Base-by-base conservation (phyloP, 2,888 invertebrate genomes). In the Carterocephalus palaemon region DNA sequence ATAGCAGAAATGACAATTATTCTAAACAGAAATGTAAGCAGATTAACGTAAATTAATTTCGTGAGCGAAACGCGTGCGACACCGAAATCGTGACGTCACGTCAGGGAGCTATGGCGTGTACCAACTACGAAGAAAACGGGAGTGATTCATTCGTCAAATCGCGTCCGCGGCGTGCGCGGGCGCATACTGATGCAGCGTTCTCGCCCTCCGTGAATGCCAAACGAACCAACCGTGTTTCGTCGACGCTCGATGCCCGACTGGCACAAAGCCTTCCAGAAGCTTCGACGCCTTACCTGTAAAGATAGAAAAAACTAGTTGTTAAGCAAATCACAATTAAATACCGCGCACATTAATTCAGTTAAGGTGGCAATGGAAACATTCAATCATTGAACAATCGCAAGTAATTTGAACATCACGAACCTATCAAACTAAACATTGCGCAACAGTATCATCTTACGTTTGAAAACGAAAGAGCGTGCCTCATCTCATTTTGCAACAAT, bases 51-150 rank as follows among this genome's bases (percentile, higher is more conserved):
- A 72, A 69, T 69, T 33, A 67, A 75, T 77, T 74, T 75, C 62
- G 70, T 74, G 71, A 75, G 67, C 60, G 47, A 46, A 49, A 73
- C 73, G 75, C 83, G 82, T 82, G 84, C 79, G 76, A 78, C 80
- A 73, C 56, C 56, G 49, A 59, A 68, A 63, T 83, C 85, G 84
- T 85, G 85, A 82, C 81, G 82, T 84, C 85, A 84, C 83, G 81
- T 76, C 62, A 57, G 60, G 66, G 52, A 51, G 54, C 41, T 9
- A 47, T 47, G 47, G 52, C 56, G 63, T 38, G 26, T 33, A 19
- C 4, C 3, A 46, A 43, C 51, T 54, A 56, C 72, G 64, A 67
- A 65, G 73, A 74, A 75, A 76, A 71, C 66, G 58, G 58, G 68
- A 69, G 74, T 83, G 83, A 83, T 74, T 82, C 79, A 83, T 71